Evolutionary conservation across 2,888 invertebrate species (phyloP), one percentile per base, ranked within the genome.

Genomic region (Andrena chrysosceles): DNA sequence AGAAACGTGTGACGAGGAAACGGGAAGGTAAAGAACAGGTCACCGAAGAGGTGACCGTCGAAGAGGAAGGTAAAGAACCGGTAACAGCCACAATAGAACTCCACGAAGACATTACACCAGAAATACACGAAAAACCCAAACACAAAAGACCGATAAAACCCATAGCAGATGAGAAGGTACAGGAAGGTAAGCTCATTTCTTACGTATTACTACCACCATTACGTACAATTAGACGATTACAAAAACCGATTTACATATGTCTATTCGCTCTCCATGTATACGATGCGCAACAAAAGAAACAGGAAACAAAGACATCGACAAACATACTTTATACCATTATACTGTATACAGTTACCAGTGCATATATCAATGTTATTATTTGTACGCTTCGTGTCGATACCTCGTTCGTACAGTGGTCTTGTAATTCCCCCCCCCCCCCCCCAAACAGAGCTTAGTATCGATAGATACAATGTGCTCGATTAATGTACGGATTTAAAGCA

Each of bases 11-110:
- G 1, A 91, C 92, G 52, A 88, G 64, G 70, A 94, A 91, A 82
- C 94, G 94, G 83, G 93, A 93, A 68, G 95, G 94, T 82, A 92
- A 93, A 52, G 91, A 94, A 85, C 93, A 95, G 87, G 94, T 95
- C 85, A 91, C 94, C 56, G 94, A 95, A 91, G 94, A 95, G 75
- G 89, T 94, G 6, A 94, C 94, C 81, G 90, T 94, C 42, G 89
- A 94, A 81, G 93, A 93, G 68, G 95, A 94, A 82, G 94, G 93
- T 72, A 94, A 94, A 87, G 93, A 94, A 91, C 94, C 95, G 59
- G 86, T 95, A 79, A 94, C 94, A 83, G 94, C 94, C 56, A 83
- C 85, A 86, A 86, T 79, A 82, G 83, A 89, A 82, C 81, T 84
- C 62, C 71, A 83, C 56, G 93, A 91, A 87, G 91, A 91, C 89